Percentiles rank a stretch among this genome's conserved stretches.
Evolutionary conservation across 2,888 invertebrate genomes (phyloP).

Genomic region (Xanthorhoe designata): DNA sequence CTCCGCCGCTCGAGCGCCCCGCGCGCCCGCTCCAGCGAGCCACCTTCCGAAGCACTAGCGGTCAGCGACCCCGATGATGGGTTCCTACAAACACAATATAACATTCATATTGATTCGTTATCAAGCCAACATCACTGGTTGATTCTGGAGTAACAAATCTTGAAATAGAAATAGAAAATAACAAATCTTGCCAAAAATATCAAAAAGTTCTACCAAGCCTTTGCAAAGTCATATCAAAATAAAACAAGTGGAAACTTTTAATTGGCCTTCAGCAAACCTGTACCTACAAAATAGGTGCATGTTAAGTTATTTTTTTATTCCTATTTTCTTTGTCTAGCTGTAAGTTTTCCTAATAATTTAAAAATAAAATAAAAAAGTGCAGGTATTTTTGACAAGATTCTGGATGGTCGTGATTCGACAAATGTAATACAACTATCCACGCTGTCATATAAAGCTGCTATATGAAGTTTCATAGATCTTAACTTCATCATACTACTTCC

Average conservation of each 20-base stretch:
- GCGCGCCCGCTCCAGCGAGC: conserved; percentile 94
- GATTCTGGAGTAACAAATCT: background rate
- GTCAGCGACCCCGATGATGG: conserved; percentile 93
- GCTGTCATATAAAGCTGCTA: background rate
- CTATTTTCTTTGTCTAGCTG: no score
- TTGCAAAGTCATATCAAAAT: no score
- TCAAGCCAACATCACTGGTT: background rate
- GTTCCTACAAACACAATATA: conserved; percentile 85
- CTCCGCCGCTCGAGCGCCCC: conserved; percentile 87
- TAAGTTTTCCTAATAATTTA: no score
- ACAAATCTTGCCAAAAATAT: background rate
- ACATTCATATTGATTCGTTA: background rate
- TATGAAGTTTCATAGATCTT: background rate
- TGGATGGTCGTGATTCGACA: background rate
- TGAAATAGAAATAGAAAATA: no score
- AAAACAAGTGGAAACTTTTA: no score
- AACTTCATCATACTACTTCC: no score
- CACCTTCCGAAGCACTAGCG: conserved; percentile 90
- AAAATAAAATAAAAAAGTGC: no score
- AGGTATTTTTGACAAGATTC: background rate
- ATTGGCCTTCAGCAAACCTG: no score
- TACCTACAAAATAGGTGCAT: no score
- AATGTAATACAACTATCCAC: background rate
- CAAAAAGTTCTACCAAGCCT: no score
- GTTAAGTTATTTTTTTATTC: no score